Evolutionary conservation across 2,113 vertebrate species (phyloP), one percentile per base, ranked within the genome.

Genomic region (Rhinopomastus cyanomelas): DNA sequence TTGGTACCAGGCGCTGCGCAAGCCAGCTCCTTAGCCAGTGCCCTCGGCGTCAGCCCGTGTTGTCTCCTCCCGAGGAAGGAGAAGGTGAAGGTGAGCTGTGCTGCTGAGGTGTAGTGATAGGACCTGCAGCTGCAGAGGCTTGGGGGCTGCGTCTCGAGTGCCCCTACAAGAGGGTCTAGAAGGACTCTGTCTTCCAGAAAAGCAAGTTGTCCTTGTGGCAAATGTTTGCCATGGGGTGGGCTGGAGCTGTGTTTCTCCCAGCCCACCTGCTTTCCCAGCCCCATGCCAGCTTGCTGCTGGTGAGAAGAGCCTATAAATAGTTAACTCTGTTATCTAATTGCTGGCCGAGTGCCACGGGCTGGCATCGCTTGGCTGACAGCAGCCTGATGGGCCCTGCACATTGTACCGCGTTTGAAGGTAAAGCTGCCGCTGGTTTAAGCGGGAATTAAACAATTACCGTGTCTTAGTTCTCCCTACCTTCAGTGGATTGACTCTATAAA

Each of bases 401-500:
- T 85, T 36, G 88, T 9, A 23, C 91, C 27, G 72, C 91, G 85
- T 96, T 79, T 73, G 83, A 94, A 97, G 96, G 97, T 96, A 68
- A 95, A 89, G 97, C 89, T 64, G 96, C 97, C 96, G 46, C 95
- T 97, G 96, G 96, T 96, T 97, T 97, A 96, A 98, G 97, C 92
- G 75, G 96, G 97, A 97, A 97, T 98, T 98, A 97, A 98, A 98
- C 97, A 98, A 97, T 97, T 97, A 96, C 97, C 44, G 8, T 59
- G 64, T 96, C 98, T 97, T 92, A 96, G 94, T 96, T 97, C 96
- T 98, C 97, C 95, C 97, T 98, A 97, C 98, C 98, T 97, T 97
- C 92, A 76, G 96, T 97, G 97, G 97, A 96, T 97, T 95, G 97
- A 94, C 97, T 98, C 98, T 98, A 98, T 99, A 99, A 99, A 99